Evolutionary conservation across 1,140 invertebrate genomes (phyloP).

Genomic region (Drosophila ananassae): DNA sequence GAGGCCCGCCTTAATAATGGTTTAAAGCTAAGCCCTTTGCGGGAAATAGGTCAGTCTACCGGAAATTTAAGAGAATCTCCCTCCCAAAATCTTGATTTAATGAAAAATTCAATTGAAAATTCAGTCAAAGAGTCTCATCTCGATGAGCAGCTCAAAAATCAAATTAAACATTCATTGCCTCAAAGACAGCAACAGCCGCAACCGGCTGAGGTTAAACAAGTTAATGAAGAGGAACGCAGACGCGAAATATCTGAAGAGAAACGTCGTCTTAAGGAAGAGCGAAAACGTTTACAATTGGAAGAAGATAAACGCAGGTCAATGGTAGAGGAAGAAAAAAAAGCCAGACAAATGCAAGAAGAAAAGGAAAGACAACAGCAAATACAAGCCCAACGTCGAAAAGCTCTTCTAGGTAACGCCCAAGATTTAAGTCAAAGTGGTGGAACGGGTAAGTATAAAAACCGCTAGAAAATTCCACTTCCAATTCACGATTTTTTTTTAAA

Average conservation of each 20-base stretch:
- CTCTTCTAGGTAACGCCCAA: conserved; percentile 57
- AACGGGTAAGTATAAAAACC: conserved; percentile 3
- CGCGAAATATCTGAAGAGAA: conserved; percentile 64
- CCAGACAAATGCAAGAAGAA: conserved; percentile 71
- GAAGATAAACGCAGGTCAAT: conserved; percentile 84
- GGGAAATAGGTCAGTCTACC: conserved; percentile 32
- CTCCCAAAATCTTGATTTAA: conserved; percentile 25
- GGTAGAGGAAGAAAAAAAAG: conserved; percentile 63
- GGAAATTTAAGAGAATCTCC: conserved; percentile 29
- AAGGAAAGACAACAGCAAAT: conserved; percentile 76
- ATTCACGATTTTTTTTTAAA: background rate
- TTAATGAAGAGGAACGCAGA: conserved; percentile 57
- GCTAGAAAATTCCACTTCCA: too few relatives aligned
- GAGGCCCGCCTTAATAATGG: conserved; percentile 71
- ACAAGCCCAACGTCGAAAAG: conserved; percentile 75
- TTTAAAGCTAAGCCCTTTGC: conserved; percentile 51
- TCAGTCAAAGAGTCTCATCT: conserved; percentile 34
- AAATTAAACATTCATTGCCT: conserved; percentile 25
- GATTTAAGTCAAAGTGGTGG: background rate
- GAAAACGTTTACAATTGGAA: conserved; percentile 85
- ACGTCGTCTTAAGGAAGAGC: conserved; percentile 75
- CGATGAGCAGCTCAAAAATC: conserved; percentile 10
- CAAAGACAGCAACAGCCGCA: conserved; percentile 57
- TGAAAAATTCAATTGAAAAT: conserved; percentile 10
- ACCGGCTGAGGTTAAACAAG: conserved; percentile 18